Base-by-base conservation (phyloP, 2,888 invertebrate species). In the Coelopa pilipes region DNA sequence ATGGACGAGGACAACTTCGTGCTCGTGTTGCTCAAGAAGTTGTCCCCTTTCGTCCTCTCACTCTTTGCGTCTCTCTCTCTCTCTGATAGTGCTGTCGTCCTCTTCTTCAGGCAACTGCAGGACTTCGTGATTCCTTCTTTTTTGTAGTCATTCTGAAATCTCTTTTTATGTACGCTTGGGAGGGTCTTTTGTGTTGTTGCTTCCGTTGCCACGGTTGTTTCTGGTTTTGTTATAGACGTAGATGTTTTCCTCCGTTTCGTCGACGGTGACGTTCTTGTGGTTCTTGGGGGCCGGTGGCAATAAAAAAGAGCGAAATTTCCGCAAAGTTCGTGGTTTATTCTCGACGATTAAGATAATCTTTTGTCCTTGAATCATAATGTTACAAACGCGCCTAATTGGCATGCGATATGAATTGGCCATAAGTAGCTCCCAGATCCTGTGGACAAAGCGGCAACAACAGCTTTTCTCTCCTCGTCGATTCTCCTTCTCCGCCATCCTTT, bases 321-420 rank as follows among this genome's bases (percentile, higher is more conserved):
- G n/a, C 34, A 70, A 70, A 70, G 60, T 70, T 45, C 11, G 70
- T 62, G 62, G 49, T 70, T 62, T 70, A 62, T 70, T 53, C 50
- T 45, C 46, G 62, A n/a, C 70, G 70, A 70, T 70, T 70, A 70
- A 70, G 70, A 63, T 70, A 70, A 70, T 70, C 70, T 70, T 53
- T 70, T 70, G 70, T 53, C 63, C 70, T 70, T 70, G 70, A 62
- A 49, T 62, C 70, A 62, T 53, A 45, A 62, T 60, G 24, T 46
- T 24, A 34, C 65, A 65, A 65, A 65, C 46, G 19, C 45, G 19
- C 19, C 46, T 65, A 65, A 65, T 65, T 65, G 65, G 65, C 65
- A 65, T 47, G 47, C 65, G 34, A 19, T 65, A 47, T 47, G 65
- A 65, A 65, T 65, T 65, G 47, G 65, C 46, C 47, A 65, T 65